Evolutionary conservation across 1,140 invertebrate genomes (phyloP).

Genomic region (Mesaphorura yosii): DNA sequence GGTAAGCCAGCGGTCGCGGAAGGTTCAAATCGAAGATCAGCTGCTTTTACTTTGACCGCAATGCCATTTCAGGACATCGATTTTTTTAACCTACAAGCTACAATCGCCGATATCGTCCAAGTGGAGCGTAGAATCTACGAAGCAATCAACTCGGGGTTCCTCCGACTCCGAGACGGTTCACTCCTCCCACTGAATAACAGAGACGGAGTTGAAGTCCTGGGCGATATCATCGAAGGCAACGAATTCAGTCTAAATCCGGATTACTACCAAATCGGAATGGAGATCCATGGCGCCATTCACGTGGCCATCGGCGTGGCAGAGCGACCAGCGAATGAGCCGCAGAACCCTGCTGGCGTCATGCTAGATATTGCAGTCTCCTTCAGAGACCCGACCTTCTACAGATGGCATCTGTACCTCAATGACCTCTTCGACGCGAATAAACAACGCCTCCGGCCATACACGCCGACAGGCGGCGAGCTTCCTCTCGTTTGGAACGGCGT

Average conservation of each 20-base stretch:
- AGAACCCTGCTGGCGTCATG: constrained; percentile 35
- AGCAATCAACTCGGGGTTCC: neutral
- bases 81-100: no score
- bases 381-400: constrained; percentile 69
- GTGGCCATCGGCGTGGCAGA: neutral
- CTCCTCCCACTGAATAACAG: neutral
- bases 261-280: constrained; percentile 31
- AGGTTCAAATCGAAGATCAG: no score
- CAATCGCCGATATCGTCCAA: no score
- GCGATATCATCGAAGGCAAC: neutral
- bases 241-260: neutral
- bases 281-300: constrained; percentile 1
- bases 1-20: constrained; percentile 13
- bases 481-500: neutral
- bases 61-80: no score
- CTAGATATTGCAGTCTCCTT: constrained; percentile 34
- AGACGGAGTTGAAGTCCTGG: constrained; percentile 51
- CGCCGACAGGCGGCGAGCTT: neutral
- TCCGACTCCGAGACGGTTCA: neutral
- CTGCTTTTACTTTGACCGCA: no score
- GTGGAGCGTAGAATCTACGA: neutral
- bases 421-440: constrained; percentile 58
- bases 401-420: constrained; percentile 67
- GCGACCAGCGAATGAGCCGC: constrained; percentile 33
- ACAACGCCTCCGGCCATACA: neutral